phyloP scores from a whole-genome alignment of 2,797 vertebrate species.

The Geotrypetes seraphini region DNA sequence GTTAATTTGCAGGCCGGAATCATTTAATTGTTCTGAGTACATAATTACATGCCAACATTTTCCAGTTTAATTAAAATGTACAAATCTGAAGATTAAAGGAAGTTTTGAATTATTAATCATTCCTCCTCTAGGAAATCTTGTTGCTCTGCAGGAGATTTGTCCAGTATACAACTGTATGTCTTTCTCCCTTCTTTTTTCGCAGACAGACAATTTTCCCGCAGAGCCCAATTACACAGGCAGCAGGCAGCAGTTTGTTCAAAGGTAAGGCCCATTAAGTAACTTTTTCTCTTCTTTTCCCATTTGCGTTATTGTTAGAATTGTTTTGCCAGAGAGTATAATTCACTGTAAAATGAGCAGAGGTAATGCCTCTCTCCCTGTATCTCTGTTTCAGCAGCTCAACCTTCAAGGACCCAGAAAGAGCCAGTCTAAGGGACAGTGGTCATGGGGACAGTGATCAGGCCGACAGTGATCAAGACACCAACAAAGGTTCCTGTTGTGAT shows the following conservation, averaged over 20 bases:
- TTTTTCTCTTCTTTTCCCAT: slow-evolving; percentile 61
- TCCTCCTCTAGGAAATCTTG: slow-evolving; percentile 76
- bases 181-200: slow-evolving; percentile 70
- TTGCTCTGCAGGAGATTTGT: slow-evolving; percentile 75
- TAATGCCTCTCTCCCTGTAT: slow-evolving; percentile 35
- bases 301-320: slow-evolving; percentile 63
- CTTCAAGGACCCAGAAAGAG: slow-evolving; percentile 97
- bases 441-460: slow-evolving; percentile 98
- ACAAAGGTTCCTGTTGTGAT: slow-evolving; percentile 98
- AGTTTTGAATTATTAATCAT: slow-evolving; percentile 80
- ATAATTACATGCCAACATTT: slow-evolving; percentile 71
- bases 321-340: slow-evolving; percentile 54
- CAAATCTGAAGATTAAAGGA: slow-evolving; percentile 67
- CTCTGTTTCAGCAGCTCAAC: slow-evolving; percentile 82
- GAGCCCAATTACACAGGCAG: slow-evolving; percentile 99
- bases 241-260: slow-evolving; percentile 99
- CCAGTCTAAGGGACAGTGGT: slow-evolving; percentile 96
- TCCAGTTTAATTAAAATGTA: slow-evolving; percentile 74
- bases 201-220: slow-evolving; percentile 99
- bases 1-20: slow-evolving; percentile 69
- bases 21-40: slow-evolving; percentile 63
- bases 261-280: slow-evolving; percentile 86
- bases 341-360: slow-evolving; percentile 48
- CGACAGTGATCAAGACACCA: slow-evolving; percentile 98
- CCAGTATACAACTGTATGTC: slow-evolving; percentile 68